Evolutionary conservation across 2,888 invertebrate genomes (phyloP).

Genomic region (Xylocampa areola): DNA sequence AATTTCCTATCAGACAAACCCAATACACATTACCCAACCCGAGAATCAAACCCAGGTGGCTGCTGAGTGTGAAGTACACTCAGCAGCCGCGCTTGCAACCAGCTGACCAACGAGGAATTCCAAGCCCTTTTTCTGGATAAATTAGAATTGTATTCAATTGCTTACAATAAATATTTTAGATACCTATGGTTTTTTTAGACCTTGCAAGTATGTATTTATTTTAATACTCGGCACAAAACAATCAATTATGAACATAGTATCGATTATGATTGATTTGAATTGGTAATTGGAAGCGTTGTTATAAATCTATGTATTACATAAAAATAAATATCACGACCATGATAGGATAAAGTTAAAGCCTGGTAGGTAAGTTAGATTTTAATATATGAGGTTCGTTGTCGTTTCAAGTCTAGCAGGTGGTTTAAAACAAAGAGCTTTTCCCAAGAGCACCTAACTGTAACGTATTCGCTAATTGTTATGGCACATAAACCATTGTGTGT

Average conservation of each 20-base stretch:
- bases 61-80: no score
- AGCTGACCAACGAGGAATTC: no score
- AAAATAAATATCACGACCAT: no score
- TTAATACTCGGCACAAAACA: conserved; percentile 28
- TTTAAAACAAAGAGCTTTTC: conserved; percentile 26
- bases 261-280: conserved; percentile 39
- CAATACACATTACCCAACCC: no score
- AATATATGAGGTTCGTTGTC: conserved; percentile 4
- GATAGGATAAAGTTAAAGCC: no score
- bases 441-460: conserved; percentile 8
- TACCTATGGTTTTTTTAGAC: conserved; percentile 29
- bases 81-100: no score
- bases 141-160: conserved; percentile 7
- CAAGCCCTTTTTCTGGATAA: conserved; percentile 21
- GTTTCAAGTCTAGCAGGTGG: not conserved
- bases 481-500: not conserved
- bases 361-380: not conserved
- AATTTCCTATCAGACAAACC: no score
- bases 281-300: conserved; percentile 27
- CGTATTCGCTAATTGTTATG: conserved; percentile 34
- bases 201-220: conserved; percentile 25
- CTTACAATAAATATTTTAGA: conserved; percentile 16
- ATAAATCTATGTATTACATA: no score
- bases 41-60: no score
- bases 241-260: conserved; percentile 17